phyloP scores from a whole-genome alignment of 2,888 invertebrate species.

The Gonocerus acuteangulatus region DNA sequence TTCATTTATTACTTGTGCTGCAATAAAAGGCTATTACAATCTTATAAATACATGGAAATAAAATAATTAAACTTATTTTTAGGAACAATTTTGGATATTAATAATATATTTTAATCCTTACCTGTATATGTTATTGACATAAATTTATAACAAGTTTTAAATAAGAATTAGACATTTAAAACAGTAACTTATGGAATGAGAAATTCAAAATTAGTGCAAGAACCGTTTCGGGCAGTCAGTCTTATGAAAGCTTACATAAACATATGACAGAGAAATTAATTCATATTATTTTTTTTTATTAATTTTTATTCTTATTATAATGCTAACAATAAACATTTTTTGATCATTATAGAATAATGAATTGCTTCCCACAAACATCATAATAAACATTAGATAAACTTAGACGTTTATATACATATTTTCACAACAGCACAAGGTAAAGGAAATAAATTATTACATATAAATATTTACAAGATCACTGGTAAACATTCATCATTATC shows the following conservation, averaged over 20 bases:
- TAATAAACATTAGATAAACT: conserved; percentile 5
- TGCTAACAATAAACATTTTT: neutral
- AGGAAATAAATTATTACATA: conserved; percentile 17
- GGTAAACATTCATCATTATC: conserved; percentile 10
- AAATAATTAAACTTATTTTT: neutral
- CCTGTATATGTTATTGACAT: too few species aligned
- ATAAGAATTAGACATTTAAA: conserved; percentile 11
- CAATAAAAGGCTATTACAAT: neutral
- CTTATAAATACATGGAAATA: neutral
- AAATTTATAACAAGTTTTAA: conserved; percentile 6
- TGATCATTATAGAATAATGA: neutral
- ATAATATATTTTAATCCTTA: neutral
- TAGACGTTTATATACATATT: conserved; percentile 11
- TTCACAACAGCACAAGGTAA: conserved; percentile 12
- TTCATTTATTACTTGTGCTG: conserved; percentile 1
- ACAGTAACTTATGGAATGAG: neutral
- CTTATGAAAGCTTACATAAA: conserved; percentile 21
- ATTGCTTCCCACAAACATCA: conserved; percentile 1
- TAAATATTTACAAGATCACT: conserved; percentile 16
- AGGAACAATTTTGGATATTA: conserved; percentile 17
- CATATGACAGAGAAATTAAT: neutral
- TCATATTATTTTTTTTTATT: neutral
- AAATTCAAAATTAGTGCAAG: conserved; percentile 3
- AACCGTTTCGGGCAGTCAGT: conserved; percentile 17
- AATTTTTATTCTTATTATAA: neutral